Conservation (phyloP, 2,797 vertebrate species). For the Masticophis lateralis region DNA sequence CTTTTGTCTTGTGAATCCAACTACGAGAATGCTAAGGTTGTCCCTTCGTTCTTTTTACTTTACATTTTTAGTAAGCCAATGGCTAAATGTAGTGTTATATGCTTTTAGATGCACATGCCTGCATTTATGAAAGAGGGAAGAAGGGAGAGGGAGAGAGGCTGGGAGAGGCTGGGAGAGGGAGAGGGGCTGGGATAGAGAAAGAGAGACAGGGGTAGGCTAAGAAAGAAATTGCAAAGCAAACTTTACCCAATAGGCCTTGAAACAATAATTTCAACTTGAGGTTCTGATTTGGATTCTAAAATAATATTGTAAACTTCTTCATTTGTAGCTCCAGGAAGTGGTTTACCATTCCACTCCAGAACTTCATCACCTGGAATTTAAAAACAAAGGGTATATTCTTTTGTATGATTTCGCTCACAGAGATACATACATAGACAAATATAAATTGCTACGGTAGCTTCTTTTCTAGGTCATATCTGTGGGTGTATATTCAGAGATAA, state of each 20-base stretch:
- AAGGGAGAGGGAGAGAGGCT: too few relatives aligned
- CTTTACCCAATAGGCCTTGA: conserved; percentile 97
- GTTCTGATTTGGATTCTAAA: conserved; percentile 97
- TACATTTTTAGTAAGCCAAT: background rate
- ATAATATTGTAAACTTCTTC: conserved; percentile 99
- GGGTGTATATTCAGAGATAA: background rate
- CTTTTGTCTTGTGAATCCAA: background rate
- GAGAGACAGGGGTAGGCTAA: background rate
- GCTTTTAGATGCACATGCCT: background rate
- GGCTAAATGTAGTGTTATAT: background rate
- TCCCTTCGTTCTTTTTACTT: background rate
- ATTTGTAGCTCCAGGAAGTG: conserved; percentile 95
- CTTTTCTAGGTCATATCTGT: background rate
- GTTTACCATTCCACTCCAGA: conserved; percentile 97
- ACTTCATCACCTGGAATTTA: conserved; percentile 92
- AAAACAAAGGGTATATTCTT: conserved; percentile 69
- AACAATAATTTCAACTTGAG: conserved; percentile 99
- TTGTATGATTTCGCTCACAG: conserved; percentile 34
- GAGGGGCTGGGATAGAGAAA: fast-evolving
- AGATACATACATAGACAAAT: background rate
- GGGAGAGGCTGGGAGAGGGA: too few relatives aligned
- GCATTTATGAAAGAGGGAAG: too few relatives aligned
- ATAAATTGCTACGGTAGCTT: background rate
- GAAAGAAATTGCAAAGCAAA: conserved; percentile 48
- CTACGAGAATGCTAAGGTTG: background rate